These are phyloP conservation scores for Hafferia zeledoni DNA, from an alignment of 2,797 vertebrate species.

Conservation along the genomic window DNA sequence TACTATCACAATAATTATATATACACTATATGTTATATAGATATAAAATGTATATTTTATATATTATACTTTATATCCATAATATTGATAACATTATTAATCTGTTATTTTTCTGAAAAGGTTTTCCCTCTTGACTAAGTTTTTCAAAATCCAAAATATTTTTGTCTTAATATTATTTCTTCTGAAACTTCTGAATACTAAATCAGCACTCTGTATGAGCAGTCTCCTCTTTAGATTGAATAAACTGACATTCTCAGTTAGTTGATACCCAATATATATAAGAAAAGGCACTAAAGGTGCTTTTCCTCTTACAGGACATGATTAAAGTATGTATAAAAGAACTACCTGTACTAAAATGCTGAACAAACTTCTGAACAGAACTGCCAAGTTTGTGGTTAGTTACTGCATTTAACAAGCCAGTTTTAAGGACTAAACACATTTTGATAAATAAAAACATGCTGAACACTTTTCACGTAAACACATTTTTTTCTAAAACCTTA, in stretches of 20 bases:
- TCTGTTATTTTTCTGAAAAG: not conserved
- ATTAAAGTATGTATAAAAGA: not conserved
- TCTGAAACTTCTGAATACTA: not conserved
- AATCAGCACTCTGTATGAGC: not conserved
- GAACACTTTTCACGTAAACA: not conserved
- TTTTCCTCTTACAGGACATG: not conserved
- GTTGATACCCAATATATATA: not conserved
- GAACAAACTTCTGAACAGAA: not conserved
- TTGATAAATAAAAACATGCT: not conserved
- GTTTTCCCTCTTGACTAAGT: accelerated
- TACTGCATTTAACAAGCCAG: not conserved
- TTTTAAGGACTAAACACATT: not conserved
- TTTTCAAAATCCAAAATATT: not conserved
- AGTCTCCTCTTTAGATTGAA: not conserved
- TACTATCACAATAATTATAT: not conserved
- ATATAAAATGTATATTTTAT: not conserved
- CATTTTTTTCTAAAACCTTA: not conserved
- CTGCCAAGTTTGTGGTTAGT: not conserved
- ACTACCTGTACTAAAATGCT: not conserved
- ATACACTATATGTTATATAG: not conserved
- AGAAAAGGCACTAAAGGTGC: not conserved
- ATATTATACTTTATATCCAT: not conserved
- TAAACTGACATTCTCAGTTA: not conserved
- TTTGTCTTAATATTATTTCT: not conserved
- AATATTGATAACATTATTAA: not conserved